A percentile compares a stretch with the other conserved stretches of the same genome.
Conservation (phyloP, 2,888 invertebrate species). For the Drosophila pseudotakahashii region DNA sequence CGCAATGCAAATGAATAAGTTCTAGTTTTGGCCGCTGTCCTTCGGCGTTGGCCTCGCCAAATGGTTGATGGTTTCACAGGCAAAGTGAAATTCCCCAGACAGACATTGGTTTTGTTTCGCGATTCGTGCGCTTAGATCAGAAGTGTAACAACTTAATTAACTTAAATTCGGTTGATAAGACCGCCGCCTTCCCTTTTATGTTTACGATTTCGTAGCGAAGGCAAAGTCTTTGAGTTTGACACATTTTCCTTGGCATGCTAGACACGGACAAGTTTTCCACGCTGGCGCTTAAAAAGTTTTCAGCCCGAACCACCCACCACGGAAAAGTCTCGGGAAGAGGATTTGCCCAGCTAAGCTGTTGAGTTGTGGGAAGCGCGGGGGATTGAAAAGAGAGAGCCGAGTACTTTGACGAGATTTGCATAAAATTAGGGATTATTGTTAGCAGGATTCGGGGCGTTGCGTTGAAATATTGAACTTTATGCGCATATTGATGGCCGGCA, state of each 20-base stretch:
- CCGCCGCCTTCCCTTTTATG: slow-evolving; percentile 50
- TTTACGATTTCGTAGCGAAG: slow-evolving; percentile 44
- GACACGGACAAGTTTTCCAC: slow-evolving; percentile 76
- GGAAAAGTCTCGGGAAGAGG: slow-evolving; percentile 45
- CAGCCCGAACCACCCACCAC: neutral
- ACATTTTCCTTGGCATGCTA: slow-evolving; percentile 71
- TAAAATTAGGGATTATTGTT: slow-evolving; percentile 75
- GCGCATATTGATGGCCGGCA: slow-evolving; percentile 69
- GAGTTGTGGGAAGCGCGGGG: slow-evolving; percentile 27
- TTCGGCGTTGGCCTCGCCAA: slow-evolving; percentile 6
- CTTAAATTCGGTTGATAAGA: slow-evolving; percentile 49
- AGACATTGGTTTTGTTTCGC: slow-evolving; percentile 10
- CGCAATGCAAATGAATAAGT: slow-evolving; percentile 28
- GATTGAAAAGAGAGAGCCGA: slow-evolving; percentile 19
- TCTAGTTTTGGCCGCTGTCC: slow-evolving; percentile 9
- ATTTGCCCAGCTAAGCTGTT: slow-evolving; percentile 62
- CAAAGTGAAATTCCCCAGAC: neutral
- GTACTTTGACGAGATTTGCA: slow-evolving; percentile 70
- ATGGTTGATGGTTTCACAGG: slow-evolving; percentile 6
- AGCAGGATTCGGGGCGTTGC: slow-evolving; percentile 74
- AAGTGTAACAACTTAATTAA: slow-evolving; percentile 62
- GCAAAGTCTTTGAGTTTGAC: slow-evolving; percentile 50
- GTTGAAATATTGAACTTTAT: slow-evolving; percentile 77
- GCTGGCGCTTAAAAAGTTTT: slow-evolving; percentile 71
- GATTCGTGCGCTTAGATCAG: slow-evolving; percentile 53